Percentiles rank a stretch among this genome's conserved stretches.
phyloP scores from a whole-genome alignment of 2,113 vertebrate species.

The Clinocottus analis region DNA sequence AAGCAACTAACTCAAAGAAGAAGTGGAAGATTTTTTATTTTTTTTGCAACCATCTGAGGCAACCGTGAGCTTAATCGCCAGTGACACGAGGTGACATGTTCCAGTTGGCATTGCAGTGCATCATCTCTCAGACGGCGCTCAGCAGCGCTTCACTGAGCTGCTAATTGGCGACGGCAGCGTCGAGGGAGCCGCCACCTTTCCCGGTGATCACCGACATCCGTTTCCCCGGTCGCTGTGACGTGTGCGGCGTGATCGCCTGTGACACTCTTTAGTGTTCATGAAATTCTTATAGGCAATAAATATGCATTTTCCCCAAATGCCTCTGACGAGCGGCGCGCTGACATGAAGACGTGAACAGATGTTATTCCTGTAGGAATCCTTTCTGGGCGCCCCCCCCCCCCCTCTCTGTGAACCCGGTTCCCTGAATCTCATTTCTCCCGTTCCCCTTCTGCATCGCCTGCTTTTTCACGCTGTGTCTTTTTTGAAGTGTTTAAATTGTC shows the following conservation, averaged over 20 bases:
- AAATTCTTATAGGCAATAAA: constrained; percentile 81
- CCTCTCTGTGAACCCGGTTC: constrained; percentile 24
- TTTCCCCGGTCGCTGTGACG: constrained; percentile 58
- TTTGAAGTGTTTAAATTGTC: neutral
- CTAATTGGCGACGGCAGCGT: constrained; percentile 70
- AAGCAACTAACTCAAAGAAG: constrained; percentile 2
- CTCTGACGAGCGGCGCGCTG: constrained; percentile 54
- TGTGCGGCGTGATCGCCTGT: constrained; percentile 67
- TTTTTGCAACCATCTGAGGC: constrained; percentile 2
- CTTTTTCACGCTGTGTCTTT: neutral
- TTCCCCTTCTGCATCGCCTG: neutral
- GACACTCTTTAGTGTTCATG: constrained; percentile 81
- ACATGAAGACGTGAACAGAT: constrained; percentile 75
- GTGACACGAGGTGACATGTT: constrained; percentile 55
- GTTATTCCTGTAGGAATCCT: constrained; percentile 78
- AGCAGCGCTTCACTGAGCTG: constrained; percentile 33
- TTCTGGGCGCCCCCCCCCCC: constrained; percentile 8
- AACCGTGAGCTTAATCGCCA: constrained; percentile 23
- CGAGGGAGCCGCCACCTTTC: constrained; percentile 68
- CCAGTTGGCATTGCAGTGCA: constrained; percentile 54
- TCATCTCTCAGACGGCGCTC: constrained; percentile 54
- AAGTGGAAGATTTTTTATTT: neutral
- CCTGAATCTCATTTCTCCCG: constrained; percentile 65
- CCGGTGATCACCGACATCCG: constrained; percentile 72
- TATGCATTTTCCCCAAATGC: constrained; percentile 77